Evolutionary conservation across 2,888 invertebrate species (phyloP), one percentile per base, ranked within the genome.

Genomic region (Drosophila subsilvestris): DNA sequence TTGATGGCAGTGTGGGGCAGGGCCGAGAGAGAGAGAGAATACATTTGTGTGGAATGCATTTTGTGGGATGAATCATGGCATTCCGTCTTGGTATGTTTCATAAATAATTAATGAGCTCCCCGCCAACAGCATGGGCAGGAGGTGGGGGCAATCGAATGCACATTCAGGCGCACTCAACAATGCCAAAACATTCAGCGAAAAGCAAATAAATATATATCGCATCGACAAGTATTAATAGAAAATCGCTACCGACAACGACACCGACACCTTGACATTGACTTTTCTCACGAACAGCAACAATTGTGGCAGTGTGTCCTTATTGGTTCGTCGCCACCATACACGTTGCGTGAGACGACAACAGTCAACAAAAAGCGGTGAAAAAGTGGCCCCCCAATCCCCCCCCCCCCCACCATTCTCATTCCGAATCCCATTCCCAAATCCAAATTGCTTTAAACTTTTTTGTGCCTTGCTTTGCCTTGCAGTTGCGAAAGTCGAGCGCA

Each of bases 81-180:
- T 78, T 86, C 60, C 54, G 61, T 57, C 49, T 59, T 45, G 72
- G 69, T 49, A 71, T 76, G 57, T 67, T 55, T 56, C 72, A 83
- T 83, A 83, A 88, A 83, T 83, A 70, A 80, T 88, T 83, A 86
- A 88, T 83, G 88, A 80, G 75, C 62, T 2, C 5, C 32, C 2
- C 32, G 32, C 29, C 29, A 10, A 10, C 29, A 14, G 32, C 27
- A 7, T 1, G 8, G 9, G 27, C 0, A n/a, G 2, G 9, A 48
- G 68, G 68, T 61, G 29, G 72, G 66, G 59, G 71, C 55, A 43
- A 50, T 44, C 49, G 50, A 59, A 53, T 59, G 59, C 59, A 63
- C 45, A 50, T 25, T 44, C 12, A 44, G 50, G 47, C 63, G 47
- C 63, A 63, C 63, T 63, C 66, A 66, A 48, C 65, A 74, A 74